A percentile compares a stretch with the other conserved stretches of the same genome.
Conservation (phyloP, 2,888 invertebrate genomes). For the Osedax fenrisi region DNA sequence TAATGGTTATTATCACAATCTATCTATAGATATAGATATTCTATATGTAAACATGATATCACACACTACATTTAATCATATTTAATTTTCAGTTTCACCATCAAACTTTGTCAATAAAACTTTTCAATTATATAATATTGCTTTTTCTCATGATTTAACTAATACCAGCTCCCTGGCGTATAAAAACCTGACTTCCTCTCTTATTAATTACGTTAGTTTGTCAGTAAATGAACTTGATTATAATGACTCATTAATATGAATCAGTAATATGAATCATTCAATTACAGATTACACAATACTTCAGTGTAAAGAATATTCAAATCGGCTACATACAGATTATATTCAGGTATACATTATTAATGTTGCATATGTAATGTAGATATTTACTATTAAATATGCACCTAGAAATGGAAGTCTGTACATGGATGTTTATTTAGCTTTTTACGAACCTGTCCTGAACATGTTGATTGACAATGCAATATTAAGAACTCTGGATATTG, state of each 20-base stretch:
- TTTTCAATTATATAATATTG: neutral
- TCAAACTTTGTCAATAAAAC: neutral
- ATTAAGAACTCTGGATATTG: neutral
- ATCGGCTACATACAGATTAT: neutral
- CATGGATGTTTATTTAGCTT: neutral
- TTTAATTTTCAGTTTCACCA: neutral
- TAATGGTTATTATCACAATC: too few relatives aligned
- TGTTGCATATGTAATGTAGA: too few relatives aligned
- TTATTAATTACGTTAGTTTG: too few relatives aligned
- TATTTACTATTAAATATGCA: too few relatives aligned
- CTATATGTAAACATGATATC: too few relatives aligned
- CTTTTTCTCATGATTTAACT: neutral
- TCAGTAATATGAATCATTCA: too few relatives aligned
- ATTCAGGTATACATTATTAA: neutral
- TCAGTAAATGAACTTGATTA: too few relatives aligned
- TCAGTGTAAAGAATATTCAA: neutral
- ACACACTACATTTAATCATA: neutral
- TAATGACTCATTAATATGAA: too few relatives aligned
- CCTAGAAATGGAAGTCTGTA: neutral
- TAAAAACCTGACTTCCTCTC: too few relatives aligned
- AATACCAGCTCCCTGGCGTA: neutral
- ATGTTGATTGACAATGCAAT: neutral
- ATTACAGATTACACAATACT: too few relatives aligned
- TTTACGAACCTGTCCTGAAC: neutral
- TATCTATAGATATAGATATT: too few relatives aligned